phyloP scores from a whole-genome alignment of 2,888 invertebrate genomes.

The Sisyra terminalis region DNA sequence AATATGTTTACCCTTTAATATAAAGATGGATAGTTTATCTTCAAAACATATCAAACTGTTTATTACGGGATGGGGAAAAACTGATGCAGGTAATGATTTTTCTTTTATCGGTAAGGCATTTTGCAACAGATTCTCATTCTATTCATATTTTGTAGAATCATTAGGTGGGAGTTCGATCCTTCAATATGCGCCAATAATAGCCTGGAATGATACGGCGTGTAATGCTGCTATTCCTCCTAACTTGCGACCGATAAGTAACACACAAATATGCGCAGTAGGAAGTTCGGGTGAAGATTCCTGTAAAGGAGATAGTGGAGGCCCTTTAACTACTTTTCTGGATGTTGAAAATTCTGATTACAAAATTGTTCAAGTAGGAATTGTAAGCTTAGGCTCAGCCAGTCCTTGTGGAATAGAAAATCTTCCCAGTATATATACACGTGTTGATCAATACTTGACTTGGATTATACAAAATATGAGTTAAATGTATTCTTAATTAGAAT shows the following conservation, averaged over 20 bases:
- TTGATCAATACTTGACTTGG: constrained; percentile 28
- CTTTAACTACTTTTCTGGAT: constrained; percentile 20
- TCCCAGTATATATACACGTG: constrained; percentile 28
- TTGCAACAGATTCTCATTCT: not conserved
- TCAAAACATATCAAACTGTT: constrained; percentile 28
- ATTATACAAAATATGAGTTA: constrained; percentile 21
- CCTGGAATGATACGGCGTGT: constrained; percentile 18
- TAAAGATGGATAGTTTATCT: constrained; percentile 7
- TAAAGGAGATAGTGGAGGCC: constrained; percentile 30
- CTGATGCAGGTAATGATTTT: constrained; percentile 31
- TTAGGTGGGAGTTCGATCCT: constrained; percentile 18
- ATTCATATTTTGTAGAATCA: constrained; percentile 14
- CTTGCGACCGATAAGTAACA: constrained; percentile 21
- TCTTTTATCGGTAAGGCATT: too few species aligned
- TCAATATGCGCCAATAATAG: constrained; percentile 17
- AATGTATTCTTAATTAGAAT: not conserved
- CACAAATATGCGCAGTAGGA: constrained; percentile 29
- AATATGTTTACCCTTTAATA: constrained; percentile 19
- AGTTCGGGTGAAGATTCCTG: constrained; percentile 24
- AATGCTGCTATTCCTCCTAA: constrained; percentile 17
- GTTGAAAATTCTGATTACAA: constrained; percentile 12
- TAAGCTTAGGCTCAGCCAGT: constrained; percentile 25
- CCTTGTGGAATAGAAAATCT: constrained; percentile 24
- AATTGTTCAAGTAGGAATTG: constrained; percentile 27
- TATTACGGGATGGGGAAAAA: constrained; percentile 61